Base-by-base conservation (phyloP, 92 coral and sea anemone genomes). In the Plumapathes pennacea region DNA sequence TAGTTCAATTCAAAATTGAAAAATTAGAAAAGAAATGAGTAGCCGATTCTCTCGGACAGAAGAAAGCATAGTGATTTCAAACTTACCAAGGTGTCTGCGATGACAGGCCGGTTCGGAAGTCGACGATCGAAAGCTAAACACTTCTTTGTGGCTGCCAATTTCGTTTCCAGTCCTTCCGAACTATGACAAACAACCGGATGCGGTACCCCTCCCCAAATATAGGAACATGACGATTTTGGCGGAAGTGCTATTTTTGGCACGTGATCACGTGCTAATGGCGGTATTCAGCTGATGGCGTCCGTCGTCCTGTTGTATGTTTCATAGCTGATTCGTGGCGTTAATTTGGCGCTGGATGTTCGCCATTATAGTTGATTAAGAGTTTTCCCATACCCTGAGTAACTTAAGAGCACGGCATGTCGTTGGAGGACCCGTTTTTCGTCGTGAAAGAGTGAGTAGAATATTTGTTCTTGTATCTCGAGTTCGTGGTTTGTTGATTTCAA, bases 401-500 rank as follows among this genome's bases (percentile, higher is more conserved):
- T 3, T 5, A 29, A 44, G 3, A 10, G 5, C 0, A 32, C 19
- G 38, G 33, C 31, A 88, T 88, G 96, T 83, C 96, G 37, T 58
- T 88, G 56, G 96, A 88, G 60, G 96, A 88, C 50, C 96, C 96
- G 25, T 88, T 88, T 72, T 88, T 88, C 79, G 96, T 88, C 25
- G 96, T 88, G 10, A 74, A 69, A 54, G 87, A 81, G 96, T 88
- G 60, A 78, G 96, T 88, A 34, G 5, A 40, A 26, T 20, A 50
- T 25, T 36, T 39, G n/a, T n/a, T n/a, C n/a, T n/a, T n/a, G n/a
- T n/a, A n/a, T n/a, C n/a, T n/a, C n/a, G n/a, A n/a, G n/a, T n/a
- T n/a, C n/a, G n/a, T n/a, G n/a, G n/a, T n/a, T n/a, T n/a, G n/a
- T n/a, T n/a, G n/a, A n/a, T n/a, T n/a, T n/a, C n/a, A n/a, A n/a